Evolutionary conservation across 2,797 vertebrate genomes (phyloP), one percentile per base, ranked within the genome.

Genomic region (Decapterus maruadsi): DNA sequence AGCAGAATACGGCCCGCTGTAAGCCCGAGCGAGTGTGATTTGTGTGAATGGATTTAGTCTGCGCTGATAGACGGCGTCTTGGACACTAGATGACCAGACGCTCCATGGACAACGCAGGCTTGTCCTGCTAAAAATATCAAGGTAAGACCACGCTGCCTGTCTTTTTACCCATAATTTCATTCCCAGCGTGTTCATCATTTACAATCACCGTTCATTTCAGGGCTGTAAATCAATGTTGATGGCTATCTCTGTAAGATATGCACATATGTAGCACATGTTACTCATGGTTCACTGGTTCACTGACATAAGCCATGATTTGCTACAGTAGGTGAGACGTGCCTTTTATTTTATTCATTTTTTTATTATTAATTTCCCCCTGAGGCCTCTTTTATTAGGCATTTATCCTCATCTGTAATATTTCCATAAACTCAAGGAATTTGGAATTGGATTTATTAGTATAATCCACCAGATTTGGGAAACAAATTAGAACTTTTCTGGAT

Each of bases 11-110:
- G 86, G 81, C 72, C 84, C 60, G 64, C 85, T 80, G 87, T 91
- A 89, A 89, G 77, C 90, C 86, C 77, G 79, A 81, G 87, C 90
- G 87, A 91, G 87, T 87, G 83, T 86, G 87, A 86, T 90, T 79
- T 87, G 83, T 87, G 84, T 85, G 90, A 90, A 78, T 81, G 78
- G 89, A 84, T 90, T 92, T 81, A 88, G 83, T 68, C 73, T 3
- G 54, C 1, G 26, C 54, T 82, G 80, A 84, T 78, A 34, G 69
- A 60, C 63, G 36, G 70, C 50, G 29, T 75, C 54, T 77, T 75
- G 84, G 77, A 82, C 71, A 54, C 56, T n/a, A 11, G 64, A 78
- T 71, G 68, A 85, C 80, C 77, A 75, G 77, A 75, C 54, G 6
- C 67, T 75, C 56, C 22, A 40, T 8, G 72, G 78, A 82, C 40